Conservation (phyloP, 2,113 vertebrate species). For the Telmatochromis brichardi region DNA sequence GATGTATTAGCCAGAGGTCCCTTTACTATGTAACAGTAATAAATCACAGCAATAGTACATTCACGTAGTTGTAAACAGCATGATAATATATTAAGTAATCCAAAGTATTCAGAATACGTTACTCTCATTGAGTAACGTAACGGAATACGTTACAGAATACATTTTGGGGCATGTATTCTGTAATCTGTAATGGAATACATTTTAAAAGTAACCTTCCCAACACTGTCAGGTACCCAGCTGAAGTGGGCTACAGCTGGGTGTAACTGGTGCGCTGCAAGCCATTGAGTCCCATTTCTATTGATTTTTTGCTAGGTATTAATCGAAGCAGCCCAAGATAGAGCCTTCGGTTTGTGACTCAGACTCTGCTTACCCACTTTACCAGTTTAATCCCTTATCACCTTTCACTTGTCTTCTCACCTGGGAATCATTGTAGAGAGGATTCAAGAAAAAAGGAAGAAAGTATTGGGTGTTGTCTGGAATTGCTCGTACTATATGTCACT, state of each 20-base stretch:
- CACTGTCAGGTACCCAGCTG: background rate
- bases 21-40: no score
- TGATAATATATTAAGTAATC: no score
- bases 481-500: background rate
- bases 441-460: background rate
- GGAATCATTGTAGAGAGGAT: background rate
- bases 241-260: background rate
- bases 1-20: no score
- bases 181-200: no score
- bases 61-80: no score
- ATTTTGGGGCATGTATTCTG: no score
- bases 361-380: conserved; percentile 15
- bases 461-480: background rate
- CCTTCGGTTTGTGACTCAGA: conserved; percentile 34
- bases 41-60: no score
- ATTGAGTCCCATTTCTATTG: conserved; percentile 21
- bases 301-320: conserved; percentile 36
- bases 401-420: background rate
- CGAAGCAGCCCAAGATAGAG: conserved; percentile 38
- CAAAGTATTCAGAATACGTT: no score
- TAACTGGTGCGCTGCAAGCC: background rate
- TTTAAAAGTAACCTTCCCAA: no score
- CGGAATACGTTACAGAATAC: no score
- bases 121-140: no score
- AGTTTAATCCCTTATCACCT: conserved; percentile 14